These are phyloP conservation scores for Rhagologus leucostigma DNA, from an alignment of 2,113 vertebrate species.

Conservation along the genomic window DNA sequence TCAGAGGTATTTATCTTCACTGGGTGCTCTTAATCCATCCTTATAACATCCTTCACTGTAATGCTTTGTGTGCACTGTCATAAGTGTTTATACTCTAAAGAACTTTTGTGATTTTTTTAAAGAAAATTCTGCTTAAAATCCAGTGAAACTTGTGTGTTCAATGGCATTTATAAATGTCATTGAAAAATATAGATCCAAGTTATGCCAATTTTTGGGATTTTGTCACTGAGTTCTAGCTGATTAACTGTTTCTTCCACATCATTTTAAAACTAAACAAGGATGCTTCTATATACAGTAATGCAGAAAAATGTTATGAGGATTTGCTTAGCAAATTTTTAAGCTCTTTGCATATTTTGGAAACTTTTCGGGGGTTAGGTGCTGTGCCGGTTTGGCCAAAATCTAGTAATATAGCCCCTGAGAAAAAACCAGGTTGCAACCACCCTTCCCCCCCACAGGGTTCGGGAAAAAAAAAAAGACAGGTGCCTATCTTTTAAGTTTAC, in stretches of 20 bases:
- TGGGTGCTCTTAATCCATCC: background rate
- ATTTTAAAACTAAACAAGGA: background rate
- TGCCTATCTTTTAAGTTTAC: background rate
- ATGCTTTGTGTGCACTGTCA: background rate
- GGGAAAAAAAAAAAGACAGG: too few relatives aligned
- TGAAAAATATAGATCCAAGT: background rate
- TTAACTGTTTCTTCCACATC: background rate
- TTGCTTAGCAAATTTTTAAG: background rate
- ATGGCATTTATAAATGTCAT: background rate
- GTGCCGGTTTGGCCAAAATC: too few relatives aligned
- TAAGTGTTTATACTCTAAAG: background rate
- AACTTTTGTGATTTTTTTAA: background rate
- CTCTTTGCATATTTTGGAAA: background rate
- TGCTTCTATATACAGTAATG: background rate
- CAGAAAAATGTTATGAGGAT: background rate
- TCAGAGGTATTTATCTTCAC: background rate
- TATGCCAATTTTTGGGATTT: background rate
- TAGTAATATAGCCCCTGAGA: too few relatives aligned
- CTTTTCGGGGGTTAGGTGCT: background rate
- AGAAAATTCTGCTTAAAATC: background rate
- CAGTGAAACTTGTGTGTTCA: background rate
- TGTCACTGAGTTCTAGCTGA: background rate
- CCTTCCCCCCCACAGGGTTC: too few relatives aligned
- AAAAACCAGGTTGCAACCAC: too few relatives aligned
- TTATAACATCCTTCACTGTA: background rate